These are phyloP conservation scores for Aleiodes leptofemur DNA, from an alignment of 2,888 invertebrate species.

Conservation along the genomic window DNA sequence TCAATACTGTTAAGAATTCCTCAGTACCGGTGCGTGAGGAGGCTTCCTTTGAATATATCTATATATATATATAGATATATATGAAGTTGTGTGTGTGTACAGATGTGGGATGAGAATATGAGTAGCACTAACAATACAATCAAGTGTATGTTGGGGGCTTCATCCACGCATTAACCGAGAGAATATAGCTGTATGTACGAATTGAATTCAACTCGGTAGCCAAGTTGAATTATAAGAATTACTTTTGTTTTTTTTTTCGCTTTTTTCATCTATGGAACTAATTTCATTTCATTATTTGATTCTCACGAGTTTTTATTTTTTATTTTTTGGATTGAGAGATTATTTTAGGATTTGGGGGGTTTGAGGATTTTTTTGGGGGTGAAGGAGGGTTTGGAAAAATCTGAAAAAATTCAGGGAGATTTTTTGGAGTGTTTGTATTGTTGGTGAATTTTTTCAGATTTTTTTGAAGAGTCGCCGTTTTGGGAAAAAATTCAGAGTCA, in stretches of 20 bases:
- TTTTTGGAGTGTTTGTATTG: too few relatives aligned
- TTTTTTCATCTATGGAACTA: not conserved
- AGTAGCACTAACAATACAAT: conserved; percentile 31
- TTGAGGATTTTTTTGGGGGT: too few relatives aligned
- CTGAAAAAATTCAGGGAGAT: too few relatives aligned
- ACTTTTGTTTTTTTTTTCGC: conserved; percentile 13
- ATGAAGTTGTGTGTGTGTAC: not conserved
- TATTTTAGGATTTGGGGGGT: not conserved
- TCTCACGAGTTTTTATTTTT: conserved; percentile 35
- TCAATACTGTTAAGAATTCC: conserved; percentile 68
- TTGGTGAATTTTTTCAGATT: too few relatives aligned
- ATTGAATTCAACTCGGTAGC: conserved; percentile 67
- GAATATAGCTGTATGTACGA: conserved; percentile 59
- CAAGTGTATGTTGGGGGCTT: conserved; percentile 62
- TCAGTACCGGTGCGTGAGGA: conserved; percentile 20
- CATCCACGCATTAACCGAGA: conserved; percentile 66
- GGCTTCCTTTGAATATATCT: not conserved
- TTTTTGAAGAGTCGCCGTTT: too few relatives aligned
- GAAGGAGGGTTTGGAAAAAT: not conserved
- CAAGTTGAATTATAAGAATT: conserved; percentile 39
- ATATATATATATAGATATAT: too few relatives aligned
- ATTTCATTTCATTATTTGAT: conserved; percentile 43
- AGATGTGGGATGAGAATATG: conserved; percentile 6
- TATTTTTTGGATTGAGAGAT: too few relatives aligned
- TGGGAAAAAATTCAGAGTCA: too few relatives aligned